These are phyloP conservation scores for Sepiola atlantica DNA, from an alignment of 2,888 invertebrate species.

Conservation along the genomic window DNA sequence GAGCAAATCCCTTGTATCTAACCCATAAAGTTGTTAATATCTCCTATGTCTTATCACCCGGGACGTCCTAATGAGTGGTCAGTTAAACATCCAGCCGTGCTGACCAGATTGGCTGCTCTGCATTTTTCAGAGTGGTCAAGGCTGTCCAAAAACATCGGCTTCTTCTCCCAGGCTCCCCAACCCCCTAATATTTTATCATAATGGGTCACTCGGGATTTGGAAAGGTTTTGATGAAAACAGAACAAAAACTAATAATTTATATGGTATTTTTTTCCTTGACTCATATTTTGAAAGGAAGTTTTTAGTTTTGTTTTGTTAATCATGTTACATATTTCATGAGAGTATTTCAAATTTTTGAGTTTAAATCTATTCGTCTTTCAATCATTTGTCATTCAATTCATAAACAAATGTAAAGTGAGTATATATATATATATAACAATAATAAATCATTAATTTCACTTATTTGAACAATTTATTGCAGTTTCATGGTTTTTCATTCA, in stretches of 20 bases:
- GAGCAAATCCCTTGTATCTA: conserved; percentile 8
- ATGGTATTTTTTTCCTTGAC: background rate
- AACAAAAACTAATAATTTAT: background rate
- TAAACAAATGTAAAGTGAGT: too few species aligned
- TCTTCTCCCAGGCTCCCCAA: background rate
- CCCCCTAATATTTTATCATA: background rate
- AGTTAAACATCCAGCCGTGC: background rate
- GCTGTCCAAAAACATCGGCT: background rate
- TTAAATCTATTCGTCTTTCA: too few species aligned
- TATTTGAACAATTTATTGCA: too few species aligned
- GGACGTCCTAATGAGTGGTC: background rate
- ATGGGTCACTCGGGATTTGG: background rate
- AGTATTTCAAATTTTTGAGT: too few species aligned
- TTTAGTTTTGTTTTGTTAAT: too few species aligned
- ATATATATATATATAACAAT: too few species aligned
- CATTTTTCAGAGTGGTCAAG: background rate
- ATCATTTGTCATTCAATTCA: too few species aligned
- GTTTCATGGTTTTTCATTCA: too few species aligned
- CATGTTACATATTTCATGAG: too few species aligned
- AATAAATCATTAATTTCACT: too few species aligned
- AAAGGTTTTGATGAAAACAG: background rate
- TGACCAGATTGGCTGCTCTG: background rate
- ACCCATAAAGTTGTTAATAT: conserved; percentile 1
- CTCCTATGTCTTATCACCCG: background rate
- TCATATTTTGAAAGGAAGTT: background rate